phyloP scores from a whole-genome alignment of 1,140 invertebrate genomes.

The Hesperophylax magnus region DNA sequence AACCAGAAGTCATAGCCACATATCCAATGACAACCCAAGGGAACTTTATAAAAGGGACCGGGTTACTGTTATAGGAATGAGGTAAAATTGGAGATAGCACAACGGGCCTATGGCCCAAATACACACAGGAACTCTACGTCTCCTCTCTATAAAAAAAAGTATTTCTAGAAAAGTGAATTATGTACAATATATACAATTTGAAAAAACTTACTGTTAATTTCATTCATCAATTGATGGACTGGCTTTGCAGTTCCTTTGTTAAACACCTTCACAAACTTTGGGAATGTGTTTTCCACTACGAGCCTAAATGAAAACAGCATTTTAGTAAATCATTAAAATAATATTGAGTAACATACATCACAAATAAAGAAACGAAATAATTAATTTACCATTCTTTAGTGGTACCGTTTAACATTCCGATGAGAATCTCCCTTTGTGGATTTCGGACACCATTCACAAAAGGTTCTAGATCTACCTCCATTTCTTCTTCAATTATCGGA shows the following conservation, averaged over 20 bases:
- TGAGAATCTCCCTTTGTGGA: slow-evolving; percentile 66
- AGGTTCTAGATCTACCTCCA: slow-evolving; percentile 69
- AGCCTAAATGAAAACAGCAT: slow-evolving; percentile 60
- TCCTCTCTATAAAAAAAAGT: too few species aligned
- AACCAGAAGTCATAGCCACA: too few species aligned
- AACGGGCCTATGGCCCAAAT: too few species aligned
- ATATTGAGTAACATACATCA: not conserved
- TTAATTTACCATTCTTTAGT: slow-evolving; percentile 63
- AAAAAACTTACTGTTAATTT: slow-evolving; percentile 53
- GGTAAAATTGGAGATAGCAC: too few species aligned
- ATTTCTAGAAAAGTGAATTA: slow-evolving; percentile 3
- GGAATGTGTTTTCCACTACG: slow-evolving; percentile 73
- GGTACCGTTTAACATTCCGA: slow-evolving; percentile 59
- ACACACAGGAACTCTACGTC: too few species aligned
- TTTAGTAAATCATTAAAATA: not conserved
- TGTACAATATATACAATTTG: not conserved
- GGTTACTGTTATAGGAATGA: too few species aligned
- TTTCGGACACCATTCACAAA: slow-evolving; percentile 68
- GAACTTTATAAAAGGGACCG: too few species aligned
- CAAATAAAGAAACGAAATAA: not conserved
- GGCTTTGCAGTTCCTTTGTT: slow-evolving; percentile 79
- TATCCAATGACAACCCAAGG: too few species aligned
- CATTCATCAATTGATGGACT: slow-evolving; percentile 75
- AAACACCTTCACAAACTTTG: slow-evolving; percentile 91
- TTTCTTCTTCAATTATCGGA: slow-evolving; percentile 74